Evolutionary conservation across 30 jellyfish, hydroid and myxozoan species (phyloP), one percentile per base, ranked within the genome.

Genomic region (Aurelia sp.): DNA sequence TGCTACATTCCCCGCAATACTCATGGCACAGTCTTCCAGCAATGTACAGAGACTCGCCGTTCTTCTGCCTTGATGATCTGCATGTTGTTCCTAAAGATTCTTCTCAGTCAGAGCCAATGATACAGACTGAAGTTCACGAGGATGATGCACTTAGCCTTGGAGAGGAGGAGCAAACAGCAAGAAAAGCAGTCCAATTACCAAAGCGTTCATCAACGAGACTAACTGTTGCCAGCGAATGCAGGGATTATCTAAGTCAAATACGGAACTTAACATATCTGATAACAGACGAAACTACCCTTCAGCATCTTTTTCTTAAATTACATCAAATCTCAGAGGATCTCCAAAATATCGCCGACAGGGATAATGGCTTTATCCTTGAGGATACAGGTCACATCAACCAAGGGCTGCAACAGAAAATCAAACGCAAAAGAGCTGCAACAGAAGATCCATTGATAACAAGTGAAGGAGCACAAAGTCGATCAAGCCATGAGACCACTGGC

Each of bases 331-430:
- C 62, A 35, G 51, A 61, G 33, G 88, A 62, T 33, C 77, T 76
- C 35, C 60, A 76, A 61, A 60, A 61, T 11, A 31, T 37, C 37
- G 88, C 88, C 8, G 78, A 76, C 66, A 76, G 77, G 35, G 88
- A 76, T 33, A 58, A 76, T 76, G 88, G 88, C 21, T 76, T 76
- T 33, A 76, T 76, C 30, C 71, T 76, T 23, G 88, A 76, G 50
- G 78, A 76, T 17, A 64, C 74, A 18, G 74, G 74, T 44, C 52
- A 41, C 11, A 41, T 8, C 52, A 41, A 41, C 13, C 52, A 41
- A 41, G 52, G 52, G 8, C 6, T 41, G 52, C 52, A 41, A 41
- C 50, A 64, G 74, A 64, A 64, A 10, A 64, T 19, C 40, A 64
- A 44, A 30, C 74, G 74, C 19, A 64, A 64, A 64, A 64, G 74